These are phyloP conservation scores for Hylomyscus alleni DNA, from an alignment of 2,797 vertebrate genomes.

Conservation along the genomic window DNA sequence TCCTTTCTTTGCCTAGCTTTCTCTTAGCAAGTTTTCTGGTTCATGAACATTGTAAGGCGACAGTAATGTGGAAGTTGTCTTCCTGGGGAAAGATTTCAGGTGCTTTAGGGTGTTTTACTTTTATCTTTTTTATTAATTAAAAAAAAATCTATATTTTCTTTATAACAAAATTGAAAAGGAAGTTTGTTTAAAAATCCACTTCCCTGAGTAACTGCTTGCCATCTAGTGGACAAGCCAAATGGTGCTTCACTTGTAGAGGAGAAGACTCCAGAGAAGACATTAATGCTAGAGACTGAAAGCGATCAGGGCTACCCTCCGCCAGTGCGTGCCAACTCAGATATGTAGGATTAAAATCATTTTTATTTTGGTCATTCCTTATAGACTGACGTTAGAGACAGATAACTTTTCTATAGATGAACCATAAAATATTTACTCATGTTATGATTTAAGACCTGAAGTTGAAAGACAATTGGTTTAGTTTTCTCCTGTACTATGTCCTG, in stretches of 20 bases:
- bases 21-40: conserved; percentile 27
- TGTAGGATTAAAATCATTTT: conserved; percentile 2
- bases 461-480: conserved; percentile 26
- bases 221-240: conserved; percentile 70
- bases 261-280: neutral
- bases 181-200: neutral
- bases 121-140: neutral
- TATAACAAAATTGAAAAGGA: neutral
- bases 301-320: neutral
- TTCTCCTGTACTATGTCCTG: neutral
- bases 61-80: conserved; percentile 42
- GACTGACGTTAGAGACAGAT: neutral
- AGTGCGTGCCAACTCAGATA: neutral
- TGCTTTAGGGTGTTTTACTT: conserved; percentile 39
- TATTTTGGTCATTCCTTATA: neutral
- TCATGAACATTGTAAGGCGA: conserved; percentile 35
- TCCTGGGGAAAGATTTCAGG: conserved; percentile 15
- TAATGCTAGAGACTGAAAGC: neutral
- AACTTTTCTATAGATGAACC: neutral
- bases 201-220: conserved; percentile 50
- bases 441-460: neutral
- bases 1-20: neutral
- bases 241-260: neutral
- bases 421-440: neutral
- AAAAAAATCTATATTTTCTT: neutral